These are phyloP conservation scores for Halesus radiatus DNA, from an alignment of 1,140 invertebrate genomes.

Conservation along the genomic window DNA sequence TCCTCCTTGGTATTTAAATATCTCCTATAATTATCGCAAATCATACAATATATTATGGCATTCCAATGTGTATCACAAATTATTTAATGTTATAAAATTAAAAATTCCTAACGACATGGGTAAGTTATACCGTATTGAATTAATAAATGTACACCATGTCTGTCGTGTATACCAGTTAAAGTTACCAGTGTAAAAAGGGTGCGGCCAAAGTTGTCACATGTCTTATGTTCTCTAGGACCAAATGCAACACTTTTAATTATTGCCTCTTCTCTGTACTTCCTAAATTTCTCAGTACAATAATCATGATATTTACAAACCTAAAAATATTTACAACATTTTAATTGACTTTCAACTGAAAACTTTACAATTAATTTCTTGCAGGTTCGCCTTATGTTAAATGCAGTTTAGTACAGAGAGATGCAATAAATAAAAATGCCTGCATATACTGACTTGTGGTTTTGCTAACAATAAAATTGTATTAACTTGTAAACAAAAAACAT, in stretches of 20 bases:
- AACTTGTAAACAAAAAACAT: no score
- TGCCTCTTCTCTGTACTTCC: not conserved
- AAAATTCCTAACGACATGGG: conserved; percentile 34
- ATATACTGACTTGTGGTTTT: no score
- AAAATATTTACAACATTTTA: no score
- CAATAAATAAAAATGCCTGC: no score
- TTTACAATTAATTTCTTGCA: no score
- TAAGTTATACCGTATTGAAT: not conserved
- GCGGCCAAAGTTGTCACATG: conserved; percentile 26
- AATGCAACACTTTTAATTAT: conserved; percentile 7
- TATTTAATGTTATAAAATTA: conserved; percentile 49
- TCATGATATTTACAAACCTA: no score
- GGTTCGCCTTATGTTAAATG: no score
- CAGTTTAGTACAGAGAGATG: no score
- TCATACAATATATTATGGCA: conserved; percentile 44
- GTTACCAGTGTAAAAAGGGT: conserved; percentile 21
- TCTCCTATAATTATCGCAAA: conserved; percentile 52
- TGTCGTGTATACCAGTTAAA: conserved; percentile 54
- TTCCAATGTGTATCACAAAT: conserved; percentile 50
- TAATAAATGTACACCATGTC: conserved; percentile 30
- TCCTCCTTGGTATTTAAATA: conserved; percentile 51
- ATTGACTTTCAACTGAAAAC: no score
- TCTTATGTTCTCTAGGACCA: conserved; percentile 21
- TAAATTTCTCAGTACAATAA: not conserved
- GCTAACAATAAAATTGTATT: no score